phyloP scores from a whole-genome alignment of 2,888 invertebrate species.

The Encarsia formosa region DNA sequence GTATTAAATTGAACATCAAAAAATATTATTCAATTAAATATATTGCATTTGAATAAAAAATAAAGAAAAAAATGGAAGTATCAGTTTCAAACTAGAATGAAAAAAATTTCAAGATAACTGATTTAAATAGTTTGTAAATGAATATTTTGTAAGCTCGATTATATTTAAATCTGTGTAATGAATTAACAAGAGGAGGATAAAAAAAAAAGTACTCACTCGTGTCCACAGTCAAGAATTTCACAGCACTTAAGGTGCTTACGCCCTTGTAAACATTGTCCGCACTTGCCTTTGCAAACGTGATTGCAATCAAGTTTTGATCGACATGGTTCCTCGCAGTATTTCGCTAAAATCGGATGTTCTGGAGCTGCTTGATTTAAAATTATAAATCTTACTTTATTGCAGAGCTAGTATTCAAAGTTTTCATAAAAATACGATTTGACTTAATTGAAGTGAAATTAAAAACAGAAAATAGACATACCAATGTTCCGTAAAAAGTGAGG shows the following conservation, averaged over 20 bases:
- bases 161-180: no score
- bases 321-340: conserved; percentile 8
- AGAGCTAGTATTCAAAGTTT: not conserved
- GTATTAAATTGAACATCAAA: no score
- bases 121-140: no score
- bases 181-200: no score
- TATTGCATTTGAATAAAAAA: no score
- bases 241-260: conserved; percentile 5
- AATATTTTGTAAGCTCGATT: no score
- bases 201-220: conserved; percentile 1
- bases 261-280: conserved; percentile 9
- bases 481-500: conserved; percentile 1
- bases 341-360: not conserved
- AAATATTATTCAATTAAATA: no score
- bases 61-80: no score
- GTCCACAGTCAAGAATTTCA: conserved; percentile 7
- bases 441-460: no score
- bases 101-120: no score
- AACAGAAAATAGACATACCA: conserved; percentile 1
- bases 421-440: not conserved
- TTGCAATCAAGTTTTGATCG: not conserved
- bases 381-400: not conserved
- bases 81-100: no score
- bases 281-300: conserved; percentile 5
- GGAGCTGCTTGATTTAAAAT: not conserved